Conservation (phyloP, 2,797 vertebrate genomes). For the Oophaga sylvatica region DNA sequence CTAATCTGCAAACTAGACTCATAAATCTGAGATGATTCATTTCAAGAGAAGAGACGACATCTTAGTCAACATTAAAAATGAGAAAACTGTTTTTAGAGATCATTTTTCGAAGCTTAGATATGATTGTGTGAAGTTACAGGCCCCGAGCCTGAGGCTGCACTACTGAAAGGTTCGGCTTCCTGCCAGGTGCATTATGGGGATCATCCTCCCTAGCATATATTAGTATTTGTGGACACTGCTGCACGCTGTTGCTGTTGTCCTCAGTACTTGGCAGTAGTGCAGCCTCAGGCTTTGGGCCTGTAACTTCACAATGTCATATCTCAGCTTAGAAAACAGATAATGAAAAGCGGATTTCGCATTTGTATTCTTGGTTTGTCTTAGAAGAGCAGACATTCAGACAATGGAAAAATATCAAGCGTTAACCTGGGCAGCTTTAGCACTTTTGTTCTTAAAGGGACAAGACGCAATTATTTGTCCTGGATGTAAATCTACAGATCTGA, state of each 20-base stretch:
- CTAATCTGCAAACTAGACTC: constrained; percentile 76
- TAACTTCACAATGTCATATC: background rate
- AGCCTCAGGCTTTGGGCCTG: background rate
- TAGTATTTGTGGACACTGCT: background rate
- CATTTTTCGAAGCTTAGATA: background rate
- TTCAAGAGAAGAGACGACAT: background rate
- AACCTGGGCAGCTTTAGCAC: background rate
- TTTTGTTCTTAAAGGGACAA: background rate
- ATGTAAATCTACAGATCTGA: background rate
- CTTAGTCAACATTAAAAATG: background rate
- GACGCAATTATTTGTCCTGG: background rate
- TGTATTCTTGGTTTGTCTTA: background rate
- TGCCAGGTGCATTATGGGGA: no score
- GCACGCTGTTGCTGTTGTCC: background rate
- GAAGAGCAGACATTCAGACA: background rate
- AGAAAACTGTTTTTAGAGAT: background rate
- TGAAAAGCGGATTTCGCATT: background rate
- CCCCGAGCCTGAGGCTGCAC: background rate
- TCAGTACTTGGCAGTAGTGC: background rate
- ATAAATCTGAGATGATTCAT: background rate
- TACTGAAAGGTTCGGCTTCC: background rate
- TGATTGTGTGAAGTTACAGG: background rate
- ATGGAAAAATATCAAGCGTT: background rate
- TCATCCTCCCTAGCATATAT: background rate
- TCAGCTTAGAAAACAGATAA: background rate